Evolutionary conservation across 2,113 vertebrate species (phyloP).

Genomic region (Lucifuga dentata): DNA sequence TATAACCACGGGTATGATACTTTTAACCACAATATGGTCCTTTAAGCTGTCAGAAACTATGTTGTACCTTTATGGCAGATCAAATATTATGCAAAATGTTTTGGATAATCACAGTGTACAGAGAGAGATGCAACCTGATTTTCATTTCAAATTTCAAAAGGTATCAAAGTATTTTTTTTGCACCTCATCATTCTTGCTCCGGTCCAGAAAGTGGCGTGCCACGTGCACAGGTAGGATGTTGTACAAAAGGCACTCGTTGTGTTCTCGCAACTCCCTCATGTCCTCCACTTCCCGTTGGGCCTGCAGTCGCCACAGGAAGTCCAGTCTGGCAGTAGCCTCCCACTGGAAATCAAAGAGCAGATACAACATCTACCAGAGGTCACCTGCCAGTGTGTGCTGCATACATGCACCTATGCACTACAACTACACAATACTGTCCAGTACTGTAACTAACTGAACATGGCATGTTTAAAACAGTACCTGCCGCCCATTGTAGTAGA

Average conservation of each 20-base stretch:
- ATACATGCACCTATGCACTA: not conserved
- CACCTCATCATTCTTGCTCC: conserved; percentile 93
- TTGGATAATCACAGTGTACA: no score
- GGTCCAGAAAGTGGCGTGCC: conserved; percentile 93
- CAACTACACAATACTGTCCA: not conserved
- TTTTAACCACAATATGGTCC: no score
- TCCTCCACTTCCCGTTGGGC: conserved; percentile 97
- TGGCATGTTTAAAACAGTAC: conserved; percentile 68
- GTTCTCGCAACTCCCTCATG: conserved; percentile 94
- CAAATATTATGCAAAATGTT: no score
- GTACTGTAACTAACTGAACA: not conserved
- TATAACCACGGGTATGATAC: no score
- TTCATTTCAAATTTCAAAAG: no score
- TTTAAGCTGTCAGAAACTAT: no score
- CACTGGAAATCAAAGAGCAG: conserved; percentile 80
- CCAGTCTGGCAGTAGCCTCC: conserved; percentile 94
- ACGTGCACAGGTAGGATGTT: conserved; percentile 96
- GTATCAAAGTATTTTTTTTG: not conserved
- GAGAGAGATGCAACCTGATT: no score
- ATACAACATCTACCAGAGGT: not conserved
- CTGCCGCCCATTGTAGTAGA: conserved; percentile 97
- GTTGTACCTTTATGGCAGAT: no score
- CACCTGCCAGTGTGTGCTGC: not conserved
- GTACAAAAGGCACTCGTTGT: conserved; percentile 93
- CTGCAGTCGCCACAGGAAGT: conserved; percentile 97